A percentile compares a stretch with the other conserved stretches of the same genome.
phyloP scores from a whole-genome alignment of 2,797 vertebrate genomes.

The Phoeniculus purpureus region DNA sequence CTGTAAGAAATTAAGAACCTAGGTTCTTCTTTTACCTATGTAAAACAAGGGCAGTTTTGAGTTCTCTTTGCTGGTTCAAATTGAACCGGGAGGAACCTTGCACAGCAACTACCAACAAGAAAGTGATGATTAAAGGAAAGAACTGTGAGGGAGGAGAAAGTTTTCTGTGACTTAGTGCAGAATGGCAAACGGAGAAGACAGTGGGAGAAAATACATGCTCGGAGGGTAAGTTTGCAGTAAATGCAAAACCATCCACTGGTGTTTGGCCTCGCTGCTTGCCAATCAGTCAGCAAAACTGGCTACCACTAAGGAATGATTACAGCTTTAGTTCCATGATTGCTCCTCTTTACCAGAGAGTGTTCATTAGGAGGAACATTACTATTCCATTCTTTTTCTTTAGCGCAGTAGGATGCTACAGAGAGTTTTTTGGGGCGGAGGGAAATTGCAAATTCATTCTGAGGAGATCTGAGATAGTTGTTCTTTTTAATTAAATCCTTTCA shows the following conservation, averaged over 20 bases:
- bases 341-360: constrained; percentile 48
- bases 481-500: constrained; percentile 65
- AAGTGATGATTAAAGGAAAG: neutral
- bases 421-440: neutral
- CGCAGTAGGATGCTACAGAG: constrained; percentile 38
- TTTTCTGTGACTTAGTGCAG: constrained; percentile 12
- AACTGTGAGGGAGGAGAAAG: neutral
- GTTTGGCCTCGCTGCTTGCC: constrained; percentile 51
- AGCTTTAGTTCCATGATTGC: constrained; percentile 59
- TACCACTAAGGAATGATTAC: constrained; percentile 60
- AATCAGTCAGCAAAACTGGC: constrained; percentile 31
- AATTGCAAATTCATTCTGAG: constrained; percentile 38
- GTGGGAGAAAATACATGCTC: neutral
- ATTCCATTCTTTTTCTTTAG: constrained; percentile 50
- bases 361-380: constrained; percentile 61
- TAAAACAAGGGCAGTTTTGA: neutral
- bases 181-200: constrained; percentile 13
- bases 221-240: constrained; percentile 17
- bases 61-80: neutral
- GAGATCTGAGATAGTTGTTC: constrained; percentile 34
- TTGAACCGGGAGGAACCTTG: neutral
- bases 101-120: neutral
- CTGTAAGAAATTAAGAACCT: constrained; percentile 14
- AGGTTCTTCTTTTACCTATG: neutral
- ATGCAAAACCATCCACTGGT: constrained; percentile 47